phyloP scores from a whole-genome alignment of 2,113 vertebrate genomes.

The Lophotis ruficrista region DNA sequence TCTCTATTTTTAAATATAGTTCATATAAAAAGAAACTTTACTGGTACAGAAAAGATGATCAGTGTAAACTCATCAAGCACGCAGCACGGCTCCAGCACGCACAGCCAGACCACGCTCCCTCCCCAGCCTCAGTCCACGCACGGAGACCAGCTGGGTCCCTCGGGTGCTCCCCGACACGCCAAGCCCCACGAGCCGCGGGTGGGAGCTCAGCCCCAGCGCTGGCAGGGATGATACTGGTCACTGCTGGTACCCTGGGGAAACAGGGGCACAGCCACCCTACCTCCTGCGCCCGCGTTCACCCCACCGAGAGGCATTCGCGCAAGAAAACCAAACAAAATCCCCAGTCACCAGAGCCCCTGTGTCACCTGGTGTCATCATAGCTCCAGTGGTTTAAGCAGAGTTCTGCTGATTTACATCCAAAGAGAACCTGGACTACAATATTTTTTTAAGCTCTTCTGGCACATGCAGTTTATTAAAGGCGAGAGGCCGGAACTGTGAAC shows the following conservation, averaged over 20 bases:
- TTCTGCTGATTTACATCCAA: neutral
- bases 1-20: neutral
- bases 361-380: neutral
- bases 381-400: neutral
- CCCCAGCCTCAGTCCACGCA: neutral
- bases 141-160: neutral
- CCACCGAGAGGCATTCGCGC: neutral
- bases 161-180: neutral
- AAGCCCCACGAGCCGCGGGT: neutral
- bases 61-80: neutral
- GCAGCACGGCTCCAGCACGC: neutral
- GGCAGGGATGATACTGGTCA: accelerated
- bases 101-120: neutral
- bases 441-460: neutral
- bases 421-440: neutral
- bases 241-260: neutral
- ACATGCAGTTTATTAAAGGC: neutral
- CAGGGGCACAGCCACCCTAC: neutral
- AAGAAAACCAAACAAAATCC: neutral
- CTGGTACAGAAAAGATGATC: neutral
- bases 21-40: neutral
- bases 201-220: neutral
- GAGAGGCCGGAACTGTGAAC: neutral
- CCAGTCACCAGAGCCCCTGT: neutral
- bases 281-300: accelerated